phyloP scores from a whole-genome alignment of 2,888 invertebrate species.

The Temnothorax unifasciatus region DNA sequence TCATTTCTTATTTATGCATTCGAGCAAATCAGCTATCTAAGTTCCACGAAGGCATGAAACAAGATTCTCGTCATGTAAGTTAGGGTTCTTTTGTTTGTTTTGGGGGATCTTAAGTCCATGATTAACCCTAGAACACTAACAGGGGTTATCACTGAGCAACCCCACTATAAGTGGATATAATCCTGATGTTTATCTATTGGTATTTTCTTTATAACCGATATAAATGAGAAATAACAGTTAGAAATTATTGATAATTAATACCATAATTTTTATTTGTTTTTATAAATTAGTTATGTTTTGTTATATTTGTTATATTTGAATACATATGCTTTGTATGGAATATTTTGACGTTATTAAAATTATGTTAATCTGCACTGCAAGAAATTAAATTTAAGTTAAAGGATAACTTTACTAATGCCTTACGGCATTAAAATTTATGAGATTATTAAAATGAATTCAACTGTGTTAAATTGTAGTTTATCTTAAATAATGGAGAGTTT shows the following conservation, averaged over 20 bases:
- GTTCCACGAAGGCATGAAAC: conserved; percentile 1
- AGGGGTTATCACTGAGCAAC: background rate
- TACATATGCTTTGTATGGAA: background rate
- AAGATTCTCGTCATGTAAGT: conserved; percentile 3
- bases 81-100: conserved; percentile 28
- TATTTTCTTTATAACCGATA: background rate
- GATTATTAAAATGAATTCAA: conserved; percentile 1
- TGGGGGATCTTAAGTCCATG: conserved; percentile 7
- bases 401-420: conserved; percentile 17
- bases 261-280: background rate
- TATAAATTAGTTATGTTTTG: background rate
- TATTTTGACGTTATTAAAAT: conserved; percentile 11
- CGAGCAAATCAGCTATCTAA: conserved; percentile 6
- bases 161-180: background rate
- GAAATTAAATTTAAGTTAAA: conserved; percentile 44
- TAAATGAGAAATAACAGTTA: background rate
- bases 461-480: background rate
- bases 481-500: conserved; percentile 19
- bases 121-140: conserved; percentile 17
- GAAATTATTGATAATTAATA: background rate
- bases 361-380: background rate
- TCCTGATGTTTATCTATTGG: conserved; percentile 15
- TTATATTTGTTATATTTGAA: background rate
- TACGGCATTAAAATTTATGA: conserved; percentile 27
- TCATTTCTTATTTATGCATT: conserved; percentile 46